phyloP scores from a whole-genome alignment of 2,113 vertebrate genomes.

The Tyto alba region DNA sequence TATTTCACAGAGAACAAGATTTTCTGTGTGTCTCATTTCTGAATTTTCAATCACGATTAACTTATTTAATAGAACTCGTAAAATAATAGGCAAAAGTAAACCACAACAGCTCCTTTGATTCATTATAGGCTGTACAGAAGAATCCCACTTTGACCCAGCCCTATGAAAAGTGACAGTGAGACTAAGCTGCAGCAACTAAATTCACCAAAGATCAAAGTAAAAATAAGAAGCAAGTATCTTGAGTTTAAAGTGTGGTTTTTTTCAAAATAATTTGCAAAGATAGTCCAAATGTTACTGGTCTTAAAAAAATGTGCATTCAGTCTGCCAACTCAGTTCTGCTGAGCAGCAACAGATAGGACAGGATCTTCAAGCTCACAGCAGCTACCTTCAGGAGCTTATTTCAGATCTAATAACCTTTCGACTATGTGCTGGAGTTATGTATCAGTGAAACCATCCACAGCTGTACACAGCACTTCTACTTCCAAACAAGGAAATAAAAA shows the following conservation, averaged over 20 bases:
- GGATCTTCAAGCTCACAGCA: neutral
- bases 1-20: neutral
- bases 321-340: neutral
- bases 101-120: neutral
- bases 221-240: neutral
- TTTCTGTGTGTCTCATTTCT: neutral
- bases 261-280: neutral
- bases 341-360: neutral
- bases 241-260: neutral
- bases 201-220: neutral
- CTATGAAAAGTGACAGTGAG: neutral
- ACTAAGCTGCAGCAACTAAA: neutral
- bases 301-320: neutral
- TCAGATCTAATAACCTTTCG: neutral
- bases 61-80: neutral
- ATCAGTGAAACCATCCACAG: neutral
- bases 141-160: neutral
- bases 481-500: constrained; percentile 3
- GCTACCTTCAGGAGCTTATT: neutral
- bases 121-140: neutral
- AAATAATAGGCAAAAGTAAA: neutral
- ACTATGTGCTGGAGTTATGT: fast-evolving
- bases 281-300: neutral
- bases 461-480: neutral
- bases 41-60: neutral